Evolutionary conservation across 2,888 invertebrate species (phyloP).

Genomic region (Homarus gammarus): DNA sequence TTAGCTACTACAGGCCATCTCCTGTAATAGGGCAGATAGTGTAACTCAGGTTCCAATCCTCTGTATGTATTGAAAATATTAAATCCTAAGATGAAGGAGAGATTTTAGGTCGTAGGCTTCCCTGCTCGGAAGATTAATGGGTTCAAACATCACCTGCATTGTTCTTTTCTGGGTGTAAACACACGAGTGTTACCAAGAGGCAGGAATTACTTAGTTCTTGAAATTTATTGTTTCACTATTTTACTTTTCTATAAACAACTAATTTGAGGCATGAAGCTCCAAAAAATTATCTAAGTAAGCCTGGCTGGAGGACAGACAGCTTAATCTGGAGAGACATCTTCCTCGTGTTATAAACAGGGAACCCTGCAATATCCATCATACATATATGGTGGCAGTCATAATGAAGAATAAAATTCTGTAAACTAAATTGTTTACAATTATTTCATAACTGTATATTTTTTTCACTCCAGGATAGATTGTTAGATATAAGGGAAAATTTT

Average conservation of each 20-base stretch:
- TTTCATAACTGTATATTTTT: slow-evolving; percentile 33
- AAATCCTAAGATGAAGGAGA: slow-evolving; percentile 41
- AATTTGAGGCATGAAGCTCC: not conserved
- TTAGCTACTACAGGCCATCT: slow-evolving; percentile 37
- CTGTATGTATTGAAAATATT: slow-evolving; percentile 37
- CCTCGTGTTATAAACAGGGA: not conserved
- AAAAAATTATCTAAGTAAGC: not conserved
- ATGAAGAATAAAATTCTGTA: slow-evolving; percentile 26
- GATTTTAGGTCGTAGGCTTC: slow-evolving; percentile 39
- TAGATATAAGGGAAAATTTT: slow-evolving; percentile 20
- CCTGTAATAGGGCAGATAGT: slow-evolving; percentile 40
- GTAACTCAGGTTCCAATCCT: slow-evolving; percentile 56
- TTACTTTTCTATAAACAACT: not conserved
- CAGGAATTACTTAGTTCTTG: slow-evolving; percentile 1
- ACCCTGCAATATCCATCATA: not conserved
- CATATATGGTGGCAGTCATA: slow-evolving; percentile 10
- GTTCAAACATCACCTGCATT: not conserved
- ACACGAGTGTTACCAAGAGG: not conserved
- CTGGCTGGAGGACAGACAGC: not conserved
- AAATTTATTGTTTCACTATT: not conserved
- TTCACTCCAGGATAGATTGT: slow-evolving; percentile 38
- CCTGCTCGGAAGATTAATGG: slow-evolving; percentile 3
- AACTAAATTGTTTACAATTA: slow-evolving; percentile 31
- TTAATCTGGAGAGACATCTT: not conserved
- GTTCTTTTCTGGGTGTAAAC: not conserved